phyloP scores from a whole-genome alignment of 1,140 invertebrate genomes.

The Vollenhovia emeryi region DNA sequence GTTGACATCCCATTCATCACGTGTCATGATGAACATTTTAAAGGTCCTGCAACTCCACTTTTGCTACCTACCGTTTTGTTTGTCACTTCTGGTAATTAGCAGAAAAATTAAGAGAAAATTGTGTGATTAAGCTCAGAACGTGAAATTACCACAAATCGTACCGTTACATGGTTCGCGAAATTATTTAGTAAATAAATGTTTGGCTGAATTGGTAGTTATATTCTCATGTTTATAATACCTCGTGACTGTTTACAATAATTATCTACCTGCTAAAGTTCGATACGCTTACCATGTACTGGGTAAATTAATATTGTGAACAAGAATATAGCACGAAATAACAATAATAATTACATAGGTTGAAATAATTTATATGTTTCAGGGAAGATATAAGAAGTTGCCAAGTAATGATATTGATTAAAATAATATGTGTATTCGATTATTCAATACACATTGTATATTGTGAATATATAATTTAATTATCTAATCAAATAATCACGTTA shows the following conservation, averaged over 20 bases:
- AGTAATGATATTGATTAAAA: not conserved
- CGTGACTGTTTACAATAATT: constrained; percentile 17
- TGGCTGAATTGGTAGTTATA: not conserved
- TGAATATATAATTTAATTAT: not conserved
- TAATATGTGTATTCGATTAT: not conserved
- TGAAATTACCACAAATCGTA: not conserved
- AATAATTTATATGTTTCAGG: not conserved
- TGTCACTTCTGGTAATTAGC: constrained; percentile 4
- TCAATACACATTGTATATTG: not conserved
- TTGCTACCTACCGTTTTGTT: not conserved
- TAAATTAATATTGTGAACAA: constrained; percentile 2
- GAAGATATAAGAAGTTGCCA: not conserved
- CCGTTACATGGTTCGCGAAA: not conserved
- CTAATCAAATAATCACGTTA: not conserved
- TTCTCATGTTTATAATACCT: constrained; percentile 14
- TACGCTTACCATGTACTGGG: not conserved
- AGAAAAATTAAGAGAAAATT: not conserved
- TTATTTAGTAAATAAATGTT: constrained; percentile 24
- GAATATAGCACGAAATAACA: not conserved
- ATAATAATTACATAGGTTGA: not conserved
- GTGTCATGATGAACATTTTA: not conserved
- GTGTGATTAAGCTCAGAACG: not conserved
- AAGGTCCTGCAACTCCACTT: not conserved
- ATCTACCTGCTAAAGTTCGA: not conserved
- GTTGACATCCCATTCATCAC: not conserved